Conservation (phyloP, 1,140 invertebrate genomes). For the Aphelinus certus region DNA sequence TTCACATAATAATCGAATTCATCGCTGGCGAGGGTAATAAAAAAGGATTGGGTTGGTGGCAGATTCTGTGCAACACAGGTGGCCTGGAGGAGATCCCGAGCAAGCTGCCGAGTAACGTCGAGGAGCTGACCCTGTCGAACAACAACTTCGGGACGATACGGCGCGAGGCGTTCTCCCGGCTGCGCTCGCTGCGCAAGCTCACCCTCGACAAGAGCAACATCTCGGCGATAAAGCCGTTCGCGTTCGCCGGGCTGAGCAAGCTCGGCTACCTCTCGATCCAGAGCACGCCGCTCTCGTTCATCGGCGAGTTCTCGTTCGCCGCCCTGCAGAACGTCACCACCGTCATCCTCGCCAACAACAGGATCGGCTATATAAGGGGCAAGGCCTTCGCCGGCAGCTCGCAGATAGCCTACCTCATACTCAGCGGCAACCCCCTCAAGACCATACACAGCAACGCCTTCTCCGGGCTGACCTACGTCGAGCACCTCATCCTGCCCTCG, state of each 20-base stretch:
- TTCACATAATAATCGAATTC: no score
- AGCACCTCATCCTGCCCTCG: conserved; percentile 78
- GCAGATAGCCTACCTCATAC: conserved; percentile 77
- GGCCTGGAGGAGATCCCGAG: conserved; percentile 79
- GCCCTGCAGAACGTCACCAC: conserved; percentile 82
- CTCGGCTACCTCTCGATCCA: conserved; percentile 83
- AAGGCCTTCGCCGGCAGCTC: conserved; percentile 85
- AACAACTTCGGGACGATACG: conserved; percentile 81
- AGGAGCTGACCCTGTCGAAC: conserved; percentile 82
- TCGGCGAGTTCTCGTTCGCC: conserved; percentile 83
- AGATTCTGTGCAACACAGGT: conserved; percentile 88
- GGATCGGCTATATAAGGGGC: conserved; percentile 79
- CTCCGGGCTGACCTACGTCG: conserved; percentile 81
- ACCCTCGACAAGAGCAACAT: conserved; percentile 85
- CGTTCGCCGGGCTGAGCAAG: conserved; percentile 80
- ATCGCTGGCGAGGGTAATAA: no score
- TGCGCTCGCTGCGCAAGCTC: conserved; percentile 76
- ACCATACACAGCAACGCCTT: conserved; percentile 80
- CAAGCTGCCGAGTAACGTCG: conserved; percentile 76
- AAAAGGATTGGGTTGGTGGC: conserved; percentile 43
- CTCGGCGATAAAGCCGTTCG: conserved; percentile 80
- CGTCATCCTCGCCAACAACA: conserved; percentile 80
- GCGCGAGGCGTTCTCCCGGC: conserved; percentile 80
- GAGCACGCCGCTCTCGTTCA: conserved; percentile 78
- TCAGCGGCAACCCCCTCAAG: conserved; percentile 81